A percentile compares a stretch with the other conserved stretches of the same genome.
Conservation (phyloP, 2,113 vertebrate genomes). For the Isichthys henryi region DNA sequence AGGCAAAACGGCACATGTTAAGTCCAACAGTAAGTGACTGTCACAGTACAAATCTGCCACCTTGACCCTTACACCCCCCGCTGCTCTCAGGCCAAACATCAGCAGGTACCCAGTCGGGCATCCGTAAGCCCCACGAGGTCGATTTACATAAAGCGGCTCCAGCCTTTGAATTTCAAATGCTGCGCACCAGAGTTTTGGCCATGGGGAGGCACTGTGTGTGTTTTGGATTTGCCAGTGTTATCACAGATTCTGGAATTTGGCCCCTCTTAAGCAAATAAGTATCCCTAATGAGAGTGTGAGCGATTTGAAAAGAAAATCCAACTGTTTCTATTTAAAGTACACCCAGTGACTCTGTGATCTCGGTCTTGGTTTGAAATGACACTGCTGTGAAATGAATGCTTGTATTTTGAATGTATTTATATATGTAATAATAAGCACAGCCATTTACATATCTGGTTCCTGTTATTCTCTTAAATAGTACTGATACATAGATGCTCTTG, state of each 20-base stretch:
- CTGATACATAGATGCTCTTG: background rate
- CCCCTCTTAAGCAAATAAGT: background rate
- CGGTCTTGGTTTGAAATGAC: background rate
- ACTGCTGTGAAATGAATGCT: background rate
- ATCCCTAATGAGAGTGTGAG: conserved; percentile 15
- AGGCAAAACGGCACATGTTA: background rate
- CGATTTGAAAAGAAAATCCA: conserved; percentile 19
- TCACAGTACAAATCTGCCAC: background rate
- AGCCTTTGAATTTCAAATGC: background rate
- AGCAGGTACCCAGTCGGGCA: background rate
- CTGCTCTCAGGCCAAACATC: background rate
- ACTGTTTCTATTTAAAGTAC: conserved; percentile 4
- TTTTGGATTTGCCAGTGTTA: conserved; percentile 13
- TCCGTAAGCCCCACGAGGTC: background rate
- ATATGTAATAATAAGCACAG: background rate
- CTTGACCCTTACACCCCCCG: background rate
- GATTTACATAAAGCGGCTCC: background rate
- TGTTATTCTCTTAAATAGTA: background rate
- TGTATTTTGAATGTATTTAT: background rate
- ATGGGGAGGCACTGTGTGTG: conserved; percentile 14
- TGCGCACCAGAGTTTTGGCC: background rate
- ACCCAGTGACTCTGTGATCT: background rate
- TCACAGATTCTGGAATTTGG: conserved; percentile 10
- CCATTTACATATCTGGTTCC: background rate
- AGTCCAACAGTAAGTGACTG: background rate